Evolutionary conservation across 2,888 invertebrate species (phyloP), one percentile per base, ranked within the genome.

Genomic region (Carabus problematicus): DNA sequence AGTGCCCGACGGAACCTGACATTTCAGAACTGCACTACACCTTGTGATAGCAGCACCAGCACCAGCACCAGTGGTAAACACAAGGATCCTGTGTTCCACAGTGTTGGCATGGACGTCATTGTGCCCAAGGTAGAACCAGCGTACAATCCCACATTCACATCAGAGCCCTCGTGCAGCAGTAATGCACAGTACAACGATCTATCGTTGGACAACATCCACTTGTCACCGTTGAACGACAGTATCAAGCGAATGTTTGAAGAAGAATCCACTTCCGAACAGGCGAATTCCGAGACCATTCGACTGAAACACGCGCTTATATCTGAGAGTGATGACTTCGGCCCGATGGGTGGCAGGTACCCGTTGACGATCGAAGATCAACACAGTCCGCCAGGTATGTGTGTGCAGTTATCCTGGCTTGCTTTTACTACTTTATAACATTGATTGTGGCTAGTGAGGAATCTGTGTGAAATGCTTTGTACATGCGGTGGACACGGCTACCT

Each of bases 321-420:
- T 70, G 91, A 91, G 82, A 88, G 89, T 76, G 91, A 92, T 78
- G 92, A 91, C 82, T 88, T 91, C 78, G 92, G 89, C 71, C 90
- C 91, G 63, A 88, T 89, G 83, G 88, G 89, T 79, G 88, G 88
- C 72, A 85, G 86, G 75, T 87, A 89, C 80, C 88, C 90, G 76
- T 62, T 69, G 55, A 69, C 62, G 47, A 69, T 69, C 16, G 61
- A 69, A 81, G 91, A 91, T 81, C 86, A 88, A 73, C 76, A 64
- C 18, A 64, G 42, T 52, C 40, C 64, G 12, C 39, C 62, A 70
- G 54, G 49, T 70, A 54, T 9, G 41, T 58, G 29, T 52, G 7
- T 11, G 11, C 6, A 7, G 12, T 2, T 52, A 7, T 52, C 9
- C 12, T 49, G 12, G 2, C 19, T 6, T 16, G 19, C 19, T 7